Base-by-base conservation (phyloP, 2,113 vertebrate genomes). In the Xenotilapia caudafasciata region DNA sequence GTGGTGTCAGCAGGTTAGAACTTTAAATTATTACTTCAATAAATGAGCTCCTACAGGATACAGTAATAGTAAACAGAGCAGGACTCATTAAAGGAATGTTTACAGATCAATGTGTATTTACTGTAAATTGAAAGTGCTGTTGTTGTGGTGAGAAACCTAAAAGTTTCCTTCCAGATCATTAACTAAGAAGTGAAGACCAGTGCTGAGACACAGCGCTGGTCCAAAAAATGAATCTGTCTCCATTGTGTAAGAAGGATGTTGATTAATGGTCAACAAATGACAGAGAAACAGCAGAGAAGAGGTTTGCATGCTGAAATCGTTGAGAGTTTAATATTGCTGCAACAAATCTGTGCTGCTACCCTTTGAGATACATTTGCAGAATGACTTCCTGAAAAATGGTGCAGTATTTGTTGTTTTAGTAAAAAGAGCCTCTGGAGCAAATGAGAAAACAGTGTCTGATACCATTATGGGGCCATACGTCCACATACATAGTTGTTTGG, bases 151-250 rank as follows among this genome's bases (percentile, higher is more conserved):
- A 45, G 42, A 82, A 89, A 82, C 28, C 62, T 33, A 40, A 81
- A 85, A 56, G 83, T 77, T 47, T 85, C 54, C 33, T 33, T 33
- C 33, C 33, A 83, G 82, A 88, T 83, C 81, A 83, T 88, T 89
- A 90, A 81, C 73, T n/a, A 81, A 31, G 40, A 58, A 55, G 62
- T 31, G 15, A 10, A 38, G 45, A 33, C 31, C 17, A 7, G 49
- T 82, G 40, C 85, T 9, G 79, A 87, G 79, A 87, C 70, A 68
- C 49, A 68, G 21, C 82, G 62, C 79, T 60, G 26, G 10, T n/a
- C 45, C 10, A 19, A 84, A 92, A 82, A 90, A 65, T 33, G 28
- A 55, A 92, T 92, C 53, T 47, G 73, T 77, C 86, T 53, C 54
- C 31, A 28, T 14, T 26, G 40, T 80, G 54, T 55, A 15, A 42